Base-by-base conservation (phyloP, 2,113 vertebrate genomes). In the Sprattus sprattus region DNA sequence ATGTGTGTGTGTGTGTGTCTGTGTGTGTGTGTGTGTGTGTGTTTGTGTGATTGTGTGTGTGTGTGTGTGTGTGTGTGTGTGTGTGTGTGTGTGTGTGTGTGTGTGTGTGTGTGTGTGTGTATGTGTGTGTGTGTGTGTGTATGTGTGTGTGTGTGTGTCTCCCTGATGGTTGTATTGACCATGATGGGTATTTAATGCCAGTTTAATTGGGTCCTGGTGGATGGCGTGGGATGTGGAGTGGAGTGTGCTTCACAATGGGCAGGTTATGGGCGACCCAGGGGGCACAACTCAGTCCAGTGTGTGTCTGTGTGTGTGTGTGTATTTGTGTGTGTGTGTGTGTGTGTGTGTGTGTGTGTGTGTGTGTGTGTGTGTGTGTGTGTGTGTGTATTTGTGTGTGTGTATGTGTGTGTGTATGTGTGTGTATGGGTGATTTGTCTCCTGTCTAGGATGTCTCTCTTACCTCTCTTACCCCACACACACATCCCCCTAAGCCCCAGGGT, bases 171-270 rank as follows among this genome's bases (percentile, higher is more conserved):
- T 71, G n/a, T 71, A 71, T 64, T 85, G 82, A 44, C 78, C 81
- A 81, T 28, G 47, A 44, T 45, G 75, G 32, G 87, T 64, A 54
- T 83, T 85, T 85, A 85, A 88, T 88, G 71, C 71, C 32, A 82
- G 45, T 88, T 88, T 88, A 88, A 88, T 88, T 85, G 87, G 81
- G 49, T 67, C 71, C 16, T 83, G 82, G 50, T 52, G 32, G 18
- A 2, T 67, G 82, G 28, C 87, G 81, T 85, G 67, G 87, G 87
- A 67, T 75, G 52, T 83, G 64, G 64, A 81, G 87, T 49, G 81
- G 32, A 47, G 84, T 22, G 81, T 32, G 45, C n/a, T 71, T 4
- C 64, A 71, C 25, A 71, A 25, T 71, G 64, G 25, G n/a, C 25
- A 67, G 22, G 52, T 15, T 18, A 54, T 54, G 52, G 52, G 0